Conservation (phyloP, 2,113 vertebrate genomes). For the Ictalurus punctatus region DNA sequence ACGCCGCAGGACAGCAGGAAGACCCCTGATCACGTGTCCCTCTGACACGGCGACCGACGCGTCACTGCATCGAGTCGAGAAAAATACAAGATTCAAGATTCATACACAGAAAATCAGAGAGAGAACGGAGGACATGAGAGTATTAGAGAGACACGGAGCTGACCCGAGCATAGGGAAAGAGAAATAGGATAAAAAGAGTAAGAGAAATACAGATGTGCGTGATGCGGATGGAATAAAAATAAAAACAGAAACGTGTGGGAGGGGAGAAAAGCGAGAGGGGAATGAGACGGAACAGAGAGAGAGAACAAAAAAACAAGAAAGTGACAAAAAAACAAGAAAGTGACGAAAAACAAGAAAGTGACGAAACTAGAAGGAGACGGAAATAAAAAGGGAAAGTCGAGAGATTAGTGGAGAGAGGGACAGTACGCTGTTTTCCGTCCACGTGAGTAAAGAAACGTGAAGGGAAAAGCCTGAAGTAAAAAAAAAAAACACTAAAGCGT, state of each 20-base stretch:
- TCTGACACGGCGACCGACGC: neutral
- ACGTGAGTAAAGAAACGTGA: neutral
- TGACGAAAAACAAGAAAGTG: neutral
- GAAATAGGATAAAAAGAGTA: neutral
- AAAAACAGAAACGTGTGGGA: neutral
- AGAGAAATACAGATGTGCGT: neutral
- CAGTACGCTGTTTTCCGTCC: neutral
- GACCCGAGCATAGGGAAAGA: neutral
- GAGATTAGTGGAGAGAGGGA: neutral
- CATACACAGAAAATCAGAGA: too few species aligned
- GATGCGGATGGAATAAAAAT: neutral
- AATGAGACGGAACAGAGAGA: neutral
- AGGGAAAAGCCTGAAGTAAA: neutral
- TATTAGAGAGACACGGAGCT: neutral
- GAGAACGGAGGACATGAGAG: neutral
- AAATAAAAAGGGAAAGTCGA: neutral
- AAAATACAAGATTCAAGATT: too few species aligned
- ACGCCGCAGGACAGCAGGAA: neutral
- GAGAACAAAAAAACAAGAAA: neutral
- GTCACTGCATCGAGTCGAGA: neutral
- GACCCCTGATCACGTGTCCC: neutral
- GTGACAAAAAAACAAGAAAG: neutral
- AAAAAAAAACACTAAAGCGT: too few species aligned
- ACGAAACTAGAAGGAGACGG: neutral
- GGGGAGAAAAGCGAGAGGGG: neutral